Evolutionary conservation across 64 coral and sea anemone species (phyloP).

Genomic region (Platygyra sinensis): DNA sequence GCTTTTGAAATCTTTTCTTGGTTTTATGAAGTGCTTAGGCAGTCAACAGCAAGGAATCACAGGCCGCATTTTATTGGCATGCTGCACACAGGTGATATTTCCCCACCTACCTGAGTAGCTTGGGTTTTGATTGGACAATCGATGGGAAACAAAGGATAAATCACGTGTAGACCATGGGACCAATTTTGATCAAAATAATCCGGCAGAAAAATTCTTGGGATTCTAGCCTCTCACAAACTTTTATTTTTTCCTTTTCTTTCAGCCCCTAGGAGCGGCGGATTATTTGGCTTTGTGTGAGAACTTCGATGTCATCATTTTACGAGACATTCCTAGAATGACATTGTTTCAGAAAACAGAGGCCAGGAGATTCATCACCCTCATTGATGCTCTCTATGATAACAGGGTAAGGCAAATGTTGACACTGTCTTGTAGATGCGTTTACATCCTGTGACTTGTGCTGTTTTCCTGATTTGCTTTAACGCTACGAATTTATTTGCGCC

Average conservation of each 20-base stretch:
- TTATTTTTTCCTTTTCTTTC: not conserved
- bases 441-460: too few species aligned
- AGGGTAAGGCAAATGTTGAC: constrained; percentile 52
- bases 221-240: not conserved
- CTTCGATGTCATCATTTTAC: constrained; percentile 90
- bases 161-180: not conserved
- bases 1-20: too few species aligned
- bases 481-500: too few species aligned
- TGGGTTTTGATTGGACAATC: too few species aligned
- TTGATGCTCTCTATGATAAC: constrained; percentile 95
- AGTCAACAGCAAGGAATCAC: too few species aligned
- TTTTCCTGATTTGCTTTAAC: too few species aligned
- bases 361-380: constrained; percentile 90
- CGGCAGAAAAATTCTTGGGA: not conserved
- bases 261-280: constrained; percentile 95
- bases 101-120: too few species aligned
- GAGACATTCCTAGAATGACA: constrained; percentile 91
- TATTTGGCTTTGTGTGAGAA: constrained; percentile 87
- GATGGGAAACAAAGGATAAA: too few species aligned
- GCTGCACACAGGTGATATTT: too few species aligned
- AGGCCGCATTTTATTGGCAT: too few species aligned
- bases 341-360: constrained; percentile 84
- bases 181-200: not conserved
- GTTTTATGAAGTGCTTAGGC: too few species aligned
- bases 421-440: too few species aligned